Base-by-base conservation (phyloP, 2,797 vertebrate genomes). In the Acanthurus lineatus region DNA sequence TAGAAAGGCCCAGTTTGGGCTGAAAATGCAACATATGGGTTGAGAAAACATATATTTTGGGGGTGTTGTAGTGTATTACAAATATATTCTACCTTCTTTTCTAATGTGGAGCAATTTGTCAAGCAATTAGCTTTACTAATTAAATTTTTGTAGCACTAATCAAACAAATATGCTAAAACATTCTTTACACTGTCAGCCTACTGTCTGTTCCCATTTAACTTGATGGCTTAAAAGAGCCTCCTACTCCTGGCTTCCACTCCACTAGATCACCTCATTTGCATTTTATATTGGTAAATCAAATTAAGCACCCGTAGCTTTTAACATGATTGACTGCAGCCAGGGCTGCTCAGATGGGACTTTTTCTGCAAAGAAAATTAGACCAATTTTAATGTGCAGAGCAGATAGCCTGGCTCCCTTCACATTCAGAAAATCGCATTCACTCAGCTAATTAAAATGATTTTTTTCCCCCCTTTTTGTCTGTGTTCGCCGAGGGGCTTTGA, bases 241-340 rank as follows among this genome's bases (percentile, higher is more conserved):
- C 94, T 96, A 91, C 93, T 95, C 95, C 95, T 95, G 95, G 91
- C 96, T 96, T 95, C 96, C 96, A 98, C 97, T 99, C 97, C 96
- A 98, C 96, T 99, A 98, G 97, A 99, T 97, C 97, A 98, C 96
- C 96, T 98, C 84, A 99, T 99, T 98, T 99, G 97, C 98, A 99
- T 99, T 98, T 99, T 99, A 99, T 99, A 99, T 99, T 99, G 98
- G 97, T 98, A 99, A 99, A 99, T 99, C 97, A 99, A 99, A 99
- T 99, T 98, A 99, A 98, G 97, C 97, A 97, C 96, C 97, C 96
- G 91, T 96, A 95, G 97, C 98, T 99, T 99, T 99, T 99, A 99
- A 96, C 96, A 96, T 98, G 98, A 99, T 99, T 99, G 97, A 98
- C 97, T 97, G 96, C 96, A 95, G 97, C 96, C 97, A 96, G 96